Percentiles rank a stretch among this genome's conserved stretches.
Conservation (phyloP, 1,140 invertebrate species). For the Papilio helenus region DNA sequence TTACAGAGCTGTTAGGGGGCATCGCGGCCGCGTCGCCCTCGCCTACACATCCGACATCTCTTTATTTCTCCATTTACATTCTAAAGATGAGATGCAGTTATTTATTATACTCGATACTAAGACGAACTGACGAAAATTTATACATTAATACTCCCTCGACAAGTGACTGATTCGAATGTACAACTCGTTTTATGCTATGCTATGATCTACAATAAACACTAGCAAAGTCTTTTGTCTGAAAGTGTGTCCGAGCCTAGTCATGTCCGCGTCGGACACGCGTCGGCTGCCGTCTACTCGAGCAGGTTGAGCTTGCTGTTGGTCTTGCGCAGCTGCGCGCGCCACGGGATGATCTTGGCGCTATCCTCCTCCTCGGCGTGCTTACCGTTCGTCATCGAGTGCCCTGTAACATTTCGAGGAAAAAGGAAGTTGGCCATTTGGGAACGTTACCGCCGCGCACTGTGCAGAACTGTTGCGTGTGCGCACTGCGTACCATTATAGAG, state of each 20-base stretch:
- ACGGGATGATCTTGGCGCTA: constrained; percentile 89
- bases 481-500: constrained; percentile 67
- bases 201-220: background rate
- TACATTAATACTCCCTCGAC: background rate
- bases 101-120: background rate
- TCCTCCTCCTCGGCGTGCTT: constrained; percentile 84
- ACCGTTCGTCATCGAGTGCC: constrained; percentile 71
- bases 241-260: constrained; percentile 40
- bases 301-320: constrained; percentile 93
- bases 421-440: constrained; percentile 26
- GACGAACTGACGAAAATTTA: background rate
- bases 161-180: background rate
- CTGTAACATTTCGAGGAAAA: constrained; percentile 53
- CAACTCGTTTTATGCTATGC: constrained; percentile 5
- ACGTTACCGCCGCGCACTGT: no score
- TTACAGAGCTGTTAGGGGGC: no score
- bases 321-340: constrained; percentile 93
- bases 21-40: background rate
- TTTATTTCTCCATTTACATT: constrained; percentile 1
- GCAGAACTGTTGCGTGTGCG: no score
- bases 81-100: background rate
- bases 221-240: constrained; percentile 9
- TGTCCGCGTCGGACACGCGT: constrained; percentile 25
- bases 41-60: background rate
- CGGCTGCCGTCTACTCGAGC: constrained; percentile 84